These are phyloP conservation scores for Sesamia nonagrioides DNA, from an alignment of 1,140 invertebrate genomes.

Conservation along the genomic window DNA sequence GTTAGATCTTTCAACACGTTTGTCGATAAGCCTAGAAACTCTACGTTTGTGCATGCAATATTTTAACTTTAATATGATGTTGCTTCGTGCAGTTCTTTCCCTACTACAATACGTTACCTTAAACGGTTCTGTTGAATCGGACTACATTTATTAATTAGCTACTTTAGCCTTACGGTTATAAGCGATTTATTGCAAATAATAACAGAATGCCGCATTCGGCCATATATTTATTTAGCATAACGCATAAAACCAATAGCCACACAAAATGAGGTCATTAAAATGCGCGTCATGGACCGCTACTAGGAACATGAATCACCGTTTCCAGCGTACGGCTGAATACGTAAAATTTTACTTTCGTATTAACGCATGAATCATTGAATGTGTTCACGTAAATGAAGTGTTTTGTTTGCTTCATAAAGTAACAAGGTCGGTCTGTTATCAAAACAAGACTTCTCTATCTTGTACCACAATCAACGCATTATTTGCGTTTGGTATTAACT, in stretches of 20 bases:
- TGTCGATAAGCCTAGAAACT: conserved; percentile 32
- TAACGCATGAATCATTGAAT: conserved; percentile 13
- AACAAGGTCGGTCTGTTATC: conserved; percentile 56
- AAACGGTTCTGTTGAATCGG: too few relatives aligned
- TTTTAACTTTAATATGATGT: conserved; percentile 20
- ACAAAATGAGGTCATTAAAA: conserved; percentile 31
- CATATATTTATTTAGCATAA: conserved; percentile 28
- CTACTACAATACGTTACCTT: neutral
- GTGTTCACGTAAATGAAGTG: conserved; percentile 25
- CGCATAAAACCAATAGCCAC: neutral
- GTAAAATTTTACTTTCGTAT: conserved; percentile 26
- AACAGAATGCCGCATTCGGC: conserved; percentile 11
- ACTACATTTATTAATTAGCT: neutral
- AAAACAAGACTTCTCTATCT: conserved; percentile 51
- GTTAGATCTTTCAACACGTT: conserved; percentile 22
- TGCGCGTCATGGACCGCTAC: conserved; percentile 16
- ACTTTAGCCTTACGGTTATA: neutral
- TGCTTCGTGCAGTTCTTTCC: neutral
- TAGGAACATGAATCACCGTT: conserved; percentile 41
- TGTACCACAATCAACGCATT: conserved; percentile 29
- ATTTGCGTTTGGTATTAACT: conserved; percentile 24
- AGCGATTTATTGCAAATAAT: neutral
- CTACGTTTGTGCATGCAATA: neutral
- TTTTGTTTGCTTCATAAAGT: conserved; percentile 50
- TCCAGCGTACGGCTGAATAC: neutral